Percentiles rank a stretch among this genome's conserved stretches.
These are phyloP conservation scores for Proisotoma minuta DNA, from an alignment of 2,888 invertebrate genomes.

Conservation along the genomic window DNA sequence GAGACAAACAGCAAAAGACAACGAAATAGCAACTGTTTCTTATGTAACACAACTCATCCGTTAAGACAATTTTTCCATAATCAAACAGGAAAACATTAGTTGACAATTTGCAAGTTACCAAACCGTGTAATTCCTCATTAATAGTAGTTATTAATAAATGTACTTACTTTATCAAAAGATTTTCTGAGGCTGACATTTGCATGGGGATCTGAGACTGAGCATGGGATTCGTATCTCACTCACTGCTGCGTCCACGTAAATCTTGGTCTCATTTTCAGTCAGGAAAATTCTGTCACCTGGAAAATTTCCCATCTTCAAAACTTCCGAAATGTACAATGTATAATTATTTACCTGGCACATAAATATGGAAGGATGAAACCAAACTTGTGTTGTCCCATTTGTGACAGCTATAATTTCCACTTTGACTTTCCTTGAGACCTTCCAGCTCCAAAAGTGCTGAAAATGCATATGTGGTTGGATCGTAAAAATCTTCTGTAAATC, in stretches of 20 bases:
- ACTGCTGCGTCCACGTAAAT: conserved; percentile 19
- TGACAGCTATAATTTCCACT: conserved; percentile 38
- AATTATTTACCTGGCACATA: conserved; percentile 31
- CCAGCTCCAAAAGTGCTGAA: conserved; percentile 35
- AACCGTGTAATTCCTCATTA: too few species aligned
- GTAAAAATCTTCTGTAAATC: conserved; percentile 39
- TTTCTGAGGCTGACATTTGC: conserved; percentile 35
- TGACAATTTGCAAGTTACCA: too few species aligned
- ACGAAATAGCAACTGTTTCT: too few species aligned
- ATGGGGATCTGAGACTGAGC: conserved; percentile 30
- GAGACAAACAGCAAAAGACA: too few species aligned
- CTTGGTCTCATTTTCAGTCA: conserved; percentile 30
- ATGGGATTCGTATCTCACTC: conserved; percentile 25
- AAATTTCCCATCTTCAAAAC: not conserved
- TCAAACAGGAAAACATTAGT: too few species aligned
- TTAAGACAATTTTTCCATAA: too few species aligned
- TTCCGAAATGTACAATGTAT: not conserved
- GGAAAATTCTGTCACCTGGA: conserved; percentile 32
- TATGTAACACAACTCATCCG: too few species aligned
- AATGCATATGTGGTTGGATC: conserved; percentile 41
- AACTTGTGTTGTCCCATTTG: conserved; percentile 33
- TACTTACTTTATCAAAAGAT: not conserved
- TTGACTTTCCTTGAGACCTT: conserved; percentile 36
- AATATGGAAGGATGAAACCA: conserved; percentile 26
- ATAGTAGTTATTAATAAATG: too few species aligned